Evolutionary conservation across 2,113 vertebrate species (phyloP).

Genomic region (Callopanchax toddi): DNA sequence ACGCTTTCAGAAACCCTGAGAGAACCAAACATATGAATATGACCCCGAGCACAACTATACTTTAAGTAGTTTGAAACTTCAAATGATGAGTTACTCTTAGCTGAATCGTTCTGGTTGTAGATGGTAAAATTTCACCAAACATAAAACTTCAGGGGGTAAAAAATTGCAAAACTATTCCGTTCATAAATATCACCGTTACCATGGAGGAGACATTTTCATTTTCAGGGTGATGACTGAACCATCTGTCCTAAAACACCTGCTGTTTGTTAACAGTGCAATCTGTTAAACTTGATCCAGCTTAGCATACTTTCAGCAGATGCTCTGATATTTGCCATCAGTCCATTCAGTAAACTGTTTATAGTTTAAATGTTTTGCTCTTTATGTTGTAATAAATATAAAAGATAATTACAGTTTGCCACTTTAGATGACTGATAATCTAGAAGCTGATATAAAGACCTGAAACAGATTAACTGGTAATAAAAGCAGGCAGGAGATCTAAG

Average conservation of each 20-base stretch:
- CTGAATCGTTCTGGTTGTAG: too few relatives aligned
- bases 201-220: background rate
- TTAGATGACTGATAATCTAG: too few relatives aligned
- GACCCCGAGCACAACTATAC: slow-evolving; percentile 4
- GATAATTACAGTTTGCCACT: too few relatives aligned
- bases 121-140: too few relatives aligned
- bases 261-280: slow-evolving; percentile 17
- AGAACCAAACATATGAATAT: slow-evolving; percentile 11
- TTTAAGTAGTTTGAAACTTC: background rate
- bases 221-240: slow-evolving; percentile 6
- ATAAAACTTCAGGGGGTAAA: slow-evolving; percentile 20
- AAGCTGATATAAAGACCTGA: too few relatives aligned
- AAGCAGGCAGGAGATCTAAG: too few relatives aligned
- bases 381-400: too few relatives aligned
- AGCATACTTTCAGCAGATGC: slow-evolving; percentile 8
- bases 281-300: slow-evolving; percentile 8
- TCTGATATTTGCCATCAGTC: slow-evolving; percentile 1
- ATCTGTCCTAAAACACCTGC: slow-evolving; percentile 18
- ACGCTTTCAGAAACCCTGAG: slow-evolving; percentile 90
- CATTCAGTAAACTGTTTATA: background rate
- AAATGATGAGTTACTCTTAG: too few relatives aligned
- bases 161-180: background rate
- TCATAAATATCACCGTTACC: slow-evolving; percentile 7
- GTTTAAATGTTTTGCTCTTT: too few relatives aligned
- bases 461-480: too few relatives aligned